These are phyloP conservation scores for Netelia fuscicornis DNA, from an alignment of 2,888 invertebrate species.

Conservation along the genomic window DNA sequence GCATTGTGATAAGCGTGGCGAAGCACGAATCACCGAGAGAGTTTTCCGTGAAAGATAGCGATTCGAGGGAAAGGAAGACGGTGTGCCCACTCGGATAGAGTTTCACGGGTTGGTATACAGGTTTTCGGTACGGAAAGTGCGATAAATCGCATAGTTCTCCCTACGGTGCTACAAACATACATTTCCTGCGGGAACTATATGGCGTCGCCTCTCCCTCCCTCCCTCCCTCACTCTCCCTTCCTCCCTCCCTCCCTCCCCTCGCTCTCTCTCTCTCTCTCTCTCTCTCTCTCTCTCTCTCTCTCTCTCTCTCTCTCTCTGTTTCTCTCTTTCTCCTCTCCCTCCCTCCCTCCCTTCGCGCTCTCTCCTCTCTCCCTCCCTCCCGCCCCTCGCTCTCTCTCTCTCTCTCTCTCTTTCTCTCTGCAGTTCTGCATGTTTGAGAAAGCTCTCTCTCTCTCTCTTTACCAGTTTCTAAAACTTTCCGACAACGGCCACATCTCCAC, in stretches of 20 bases:
- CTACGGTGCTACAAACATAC: slow-evolving; percentile 60
- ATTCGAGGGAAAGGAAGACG: slow-evolving; percentile 53
- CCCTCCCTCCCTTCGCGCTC: no score
- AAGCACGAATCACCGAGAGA: slow-evolving; percentile 57
- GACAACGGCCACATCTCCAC: slow-evolving; percentile 44
- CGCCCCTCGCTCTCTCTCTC: no score
- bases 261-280: no score
- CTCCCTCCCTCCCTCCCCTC: neutral
- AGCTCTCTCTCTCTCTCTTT: slow-evolving; percentile 15
- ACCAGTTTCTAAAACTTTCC: slow-evolving; percentile 47
- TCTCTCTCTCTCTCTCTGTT: neutral
- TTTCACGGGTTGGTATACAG: slow-evolving; percentile 45
- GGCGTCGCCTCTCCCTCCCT: slow-evolving; percentile 22
- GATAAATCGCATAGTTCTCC: slow-evolving; percentile 69
- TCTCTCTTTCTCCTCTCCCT: no score
- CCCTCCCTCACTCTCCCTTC: neutral
- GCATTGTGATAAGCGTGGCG: slow-evolving; percentile 52
- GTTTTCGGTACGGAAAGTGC: slow-evolving; percentile 64
- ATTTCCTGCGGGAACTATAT: slow-evolving; percentile 59
- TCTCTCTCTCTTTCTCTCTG: no score
- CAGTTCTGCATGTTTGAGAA: neutral
- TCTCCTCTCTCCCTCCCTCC: no score
- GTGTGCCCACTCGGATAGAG: slow-evolving; percentile 18
- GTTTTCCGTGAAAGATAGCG: slow-evolving; percentile 63
- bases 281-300: neutral